A percentile compares a stretch with the other conserved stretches of the same genome.
These are phyloP conservation scores for Podarcis raffonei DNA, from an alignment of 2,113 vertebrate genomes.

Conservation along the genomic window DNA sequence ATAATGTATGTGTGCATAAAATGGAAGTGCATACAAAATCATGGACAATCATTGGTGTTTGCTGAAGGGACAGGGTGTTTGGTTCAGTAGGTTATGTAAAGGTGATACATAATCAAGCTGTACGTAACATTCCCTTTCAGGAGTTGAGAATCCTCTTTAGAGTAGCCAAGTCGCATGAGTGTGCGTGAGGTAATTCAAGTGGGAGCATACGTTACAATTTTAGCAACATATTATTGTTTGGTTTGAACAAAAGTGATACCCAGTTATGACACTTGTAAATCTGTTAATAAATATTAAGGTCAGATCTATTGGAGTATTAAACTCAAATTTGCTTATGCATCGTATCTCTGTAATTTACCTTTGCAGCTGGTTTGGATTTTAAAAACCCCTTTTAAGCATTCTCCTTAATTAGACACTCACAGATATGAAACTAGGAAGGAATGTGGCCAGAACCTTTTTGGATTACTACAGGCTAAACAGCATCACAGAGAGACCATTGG, in stretches of 20 bases:
- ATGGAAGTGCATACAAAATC: background rate
- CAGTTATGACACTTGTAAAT: background rate
- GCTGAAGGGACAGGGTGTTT: no score
- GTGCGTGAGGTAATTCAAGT: slow-evolving; percentile 6
- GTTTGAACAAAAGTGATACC: slow-evolving; percentile 47
- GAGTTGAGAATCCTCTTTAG: slow-evolving; percentile 19
- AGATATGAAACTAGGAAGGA: slow-evolving; percentile 97
- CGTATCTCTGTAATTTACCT: slow-evolving; percentile 45
- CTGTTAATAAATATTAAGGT: slow-evolving; percentile 9
- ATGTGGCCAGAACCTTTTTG: slow-evolving; percentile 93
- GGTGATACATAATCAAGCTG: no score
- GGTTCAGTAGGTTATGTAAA: no score
- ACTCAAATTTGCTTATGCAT: slow-evolving; percentile 50
- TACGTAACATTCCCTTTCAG: background rate
- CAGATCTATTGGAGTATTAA: slow-evolving; percentile 34
- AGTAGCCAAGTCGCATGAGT: background rate
- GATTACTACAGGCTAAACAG: slow-evolving; percentile 94
- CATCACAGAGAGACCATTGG: slow-evolving; percentile 77
- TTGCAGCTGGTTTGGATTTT: background rate
- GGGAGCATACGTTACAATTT: slow-evolving; percentile 8
- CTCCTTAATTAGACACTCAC: slow-evolving; percentile 79
- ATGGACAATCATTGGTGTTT: background rate
- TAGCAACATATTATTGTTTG: slow-evolving; percentile 3
- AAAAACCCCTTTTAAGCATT: background rate
- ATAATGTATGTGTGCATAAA: background rate